These are phyloP conservation scores for Stenotaenia linearis DNA, from an alignment of 2,888 invertebrate species.

Conservation along the genomic window DNA sequence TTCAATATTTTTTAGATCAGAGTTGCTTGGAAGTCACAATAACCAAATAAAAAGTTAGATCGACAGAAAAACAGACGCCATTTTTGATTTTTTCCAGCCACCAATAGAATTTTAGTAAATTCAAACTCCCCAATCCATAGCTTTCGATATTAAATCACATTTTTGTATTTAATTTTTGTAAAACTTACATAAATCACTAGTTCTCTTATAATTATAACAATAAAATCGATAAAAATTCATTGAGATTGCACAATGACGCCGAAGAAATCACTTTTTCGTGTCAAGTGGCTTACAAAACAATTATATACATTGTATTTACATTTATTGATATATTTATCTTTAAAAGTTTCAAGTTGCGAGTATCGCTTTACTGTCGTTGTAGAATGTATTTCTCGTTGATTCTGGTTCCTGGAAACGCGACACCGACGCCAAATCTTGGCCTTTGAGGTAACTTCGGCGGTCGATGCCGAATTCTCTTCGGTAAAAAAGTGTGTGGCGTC, in stretches of 20 bases:
- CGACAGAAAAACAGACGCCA: too few species aligned
- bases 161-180: too few species aligned
- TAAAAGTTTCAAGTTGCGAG: background rate
- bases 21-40: too few species aligned
- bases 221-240: background rate
- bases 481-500: conserved; percentile 41
- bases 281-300: background rate
- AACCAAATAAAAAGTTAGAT: too few species aligned
- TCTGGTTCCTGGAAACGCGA: background rate
- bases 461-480: conserved; percentile 36
- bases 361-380: conserved; percentile 21
- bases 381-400: background rate
- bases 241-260: background rate
- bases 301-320: background rate
- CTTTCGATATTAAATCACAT: too few species aligned
- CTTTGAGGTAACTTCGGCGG: conserved; percentile 35
- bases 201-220: too few species aligned
- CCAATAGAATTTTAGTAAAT: too few species aligned
- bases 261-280: background rate
- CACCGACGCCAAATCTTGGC: conserved; percentile 1
- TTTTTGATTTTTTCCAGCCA: too few species aligned
- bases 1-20: too few species aligned
- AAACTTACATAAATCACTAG: too few species aligned
- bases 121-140: too few species aligned
- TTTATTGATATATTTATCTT: background rate